Evolutionary conservation across 2,888 invertebrate species (phyloP).

Genomic region (Drosophila buzzatii): DNA sequence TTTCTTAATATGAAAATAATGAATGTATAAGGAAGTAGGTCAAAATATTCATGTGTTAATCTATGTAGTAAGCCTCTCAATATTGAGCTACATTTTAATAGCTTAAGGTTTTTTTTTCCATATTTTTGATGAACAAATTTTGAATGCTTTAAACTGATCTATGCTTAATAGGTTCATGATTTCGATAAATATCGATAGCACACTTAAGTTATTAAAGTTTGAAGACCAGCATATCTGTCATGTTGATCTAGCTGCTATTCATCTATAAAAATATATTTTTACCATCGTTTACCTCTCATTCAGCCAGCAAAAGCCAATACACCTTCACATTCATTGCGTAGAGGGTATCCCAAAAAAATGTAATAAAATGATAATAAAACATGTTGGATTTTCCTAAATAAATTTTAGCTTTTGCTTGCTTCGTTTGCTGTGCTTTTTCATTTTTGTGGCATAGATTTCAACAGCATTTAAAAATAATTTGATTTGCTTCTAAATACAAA

Average conservation of each 20-base stretch:
- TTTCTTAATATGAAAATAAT: no score
- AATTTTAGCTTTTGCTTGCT: conserved; percentile 8
- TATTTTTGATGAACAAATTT: no score
- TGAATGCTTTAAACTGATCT: no score
- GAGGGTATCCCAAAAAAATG: not conserved
- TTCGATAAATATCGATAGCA: conserved; percentile 3
- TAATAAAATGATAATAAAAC: conserved; percentile 1
- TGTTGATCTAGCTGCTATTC: no score
- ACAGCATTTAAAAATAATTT: conserved; percentile 14
- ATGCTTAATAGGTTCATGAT: no score
- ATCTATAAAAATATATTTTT: not conserved
- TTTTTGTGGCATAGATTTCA: not conserved
- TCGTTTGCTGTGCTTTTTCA: conserved; percentile 5
- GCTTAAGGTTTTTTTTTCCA: no score
- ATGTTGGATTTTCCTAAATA: conserved; percentile 20
- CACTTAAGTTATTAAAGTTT: not conserved
- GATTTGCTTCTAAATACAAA: conserved; percentile 14
- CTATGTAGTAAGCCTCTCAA: no score
- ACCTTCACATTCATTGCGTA: not conserved
- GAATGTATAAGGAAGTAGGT: no score
- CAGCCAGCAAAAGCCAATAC: no score
- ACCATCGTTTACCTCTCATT: not conserved
- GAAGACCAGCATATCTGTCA: not conserved
- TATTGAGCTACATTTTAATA: no score
- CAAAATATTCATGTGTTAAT: no score